Percentiles rank a stretch among this genome's conserved stretches.
Evolutionary conservation across 1,140 invertebrate species (phyloP).

Genomic region (Zaprionus inermis): DNA sequence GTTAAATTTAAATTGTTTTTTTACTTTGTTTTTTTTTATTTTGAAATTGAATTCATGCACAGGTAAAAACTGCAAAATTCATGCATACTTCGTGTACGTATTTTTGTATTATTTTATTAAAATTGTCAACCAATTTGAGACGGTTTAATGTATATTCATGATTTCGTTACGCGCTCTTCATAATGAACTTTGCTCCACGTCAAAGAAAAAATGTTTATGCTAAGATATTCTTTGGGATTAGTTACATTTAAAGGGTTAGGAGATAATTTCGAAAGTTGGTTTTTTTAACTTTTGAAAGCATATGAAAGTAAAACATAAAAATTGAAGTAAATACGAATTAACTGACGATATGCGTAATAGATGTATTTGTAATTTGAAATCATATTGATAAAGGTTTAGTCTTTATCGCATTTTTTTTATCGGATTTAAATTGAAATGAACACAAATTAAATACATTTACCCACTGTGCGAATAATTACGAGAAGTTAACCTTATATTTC

Average conservation of each 20-base stretch:
- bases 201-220: conserved; percentile 61
- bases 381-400: not conserved
- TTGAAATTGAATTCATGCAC: conserved; percentile 38
- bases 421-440: not conserved
- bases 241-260: conserved; percentile 55
- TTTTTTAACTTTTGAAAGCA: conserved; percentile 24
- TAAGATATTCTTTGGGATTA: conserved; percentile 57
- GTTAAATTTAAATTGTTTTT: conserved; percentile 40
- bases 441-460: conserved; percentile 1
- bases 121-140: conserved; percentile 48
- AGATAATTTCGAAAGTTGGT: conserved; percentile 33
- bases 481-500: conserved; percentile 20
- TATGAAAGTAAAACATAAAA: conserved; percentile 20
- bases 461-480: conserved; percentile 28
- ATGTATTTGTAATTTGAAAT: not conserved
- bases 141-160: conserved; percentile 14
- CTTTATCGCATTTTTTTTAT: not conserved
- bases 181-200: conserved; percentile 75
- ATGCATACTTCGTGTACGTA: conserved; percentile 47
- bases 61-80: conserved; percentile 45
- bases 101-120: conserved; percentile 28
- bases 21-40: conserved; percentile 17
- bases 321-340: not conserved
- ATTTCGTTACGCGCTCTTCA: conserved; percentile 58
- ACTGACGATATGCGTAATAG: not conserved